Percentiles rank a stretch among this genome's conserved stretches.
Evolutionary conservation across 2,888 invertebrate genomes (phyloP).

Genomic region (Agrochola litura): DNA sequence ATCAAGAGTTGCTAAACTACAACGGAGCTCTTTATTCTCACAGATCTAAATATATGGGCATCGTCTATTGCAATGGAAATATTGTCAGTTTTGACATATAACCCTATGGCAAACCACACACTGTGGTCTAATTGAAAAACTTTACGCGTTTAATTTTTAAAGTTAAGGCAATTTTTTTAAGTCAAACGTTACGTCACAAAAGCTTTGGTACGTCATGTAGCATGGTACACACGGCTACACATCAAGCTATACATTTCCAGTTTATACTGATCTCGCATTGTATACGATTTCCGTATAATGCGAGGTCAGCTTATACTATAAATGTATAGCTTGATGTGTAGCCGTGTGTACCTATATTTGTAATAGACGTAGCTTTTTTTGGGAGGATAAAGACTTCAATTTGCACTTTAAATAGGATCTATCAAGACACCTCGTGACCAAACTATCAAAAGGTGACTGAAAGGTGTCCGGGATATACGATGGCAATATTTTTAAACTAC

Average conservation of each 20-base stretch:
- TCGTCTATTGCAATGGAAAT: neutral
- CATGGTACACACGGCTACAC: too few relatives aligned
- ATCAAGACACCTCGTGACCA: constrained; percentile 16
- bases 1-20: neutral
- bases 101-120: neutral
- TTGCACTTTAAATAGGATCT: constrained; percentile 22
- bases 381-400: constrained; percentile 22
- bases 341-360: neutral
- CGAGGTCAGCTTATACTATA: too few relatives aligned
- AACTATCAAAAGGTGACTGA: constrained; percentile 41
- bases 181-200: neutral
- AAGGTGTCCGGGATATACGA: constrained; percentile 16
- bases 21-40: neutral
- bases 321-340: too few relatives aligned
- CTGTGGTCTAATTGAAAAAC: constrained; percentile 30
- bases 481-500: neutral
- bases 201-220: neutral
- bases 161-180: neutral
- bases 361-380: constrained; percentile 4
- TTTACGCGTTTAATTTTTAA: constrained; percentile 1
- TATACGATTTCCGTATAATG: too few relatives aligned
- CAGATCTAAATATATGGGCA: too few relatives aligned
- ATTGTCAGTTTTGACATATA: too few relatives aligned
- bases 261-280: too few relatives aligned
- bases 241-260: too few relatives aligned